Percentiles rank a stretch among this genome's conserved stretches.
Conservation (phyloP, 2,888 invertebrate genomes). For the Hypselothyrea guttata region DNA sequence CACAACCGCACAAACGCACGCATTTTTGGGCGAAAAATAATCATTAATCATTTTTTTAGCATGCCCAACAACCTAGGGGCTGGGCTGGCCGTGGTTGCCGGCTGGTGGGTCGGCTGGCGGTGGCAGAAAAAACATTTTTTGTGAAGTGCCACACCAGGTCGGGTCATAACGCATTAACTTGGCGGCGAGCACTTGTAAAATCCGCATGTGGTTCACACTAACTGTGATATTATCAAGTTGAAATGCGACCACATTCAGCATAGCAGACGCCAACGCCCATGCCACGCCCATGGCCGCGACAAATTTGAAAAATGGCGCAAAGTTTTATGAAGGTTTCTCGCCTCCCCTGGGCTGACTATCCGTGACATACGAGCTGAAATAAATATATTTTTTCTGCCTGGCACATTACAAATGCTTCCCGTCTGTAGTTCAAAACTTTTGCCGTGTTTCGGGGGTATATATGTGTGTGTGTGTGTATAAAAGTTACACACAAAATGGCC, state of each 20-base stretch:
- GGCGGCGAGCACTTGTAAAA: slow-evolving; percentile 59
- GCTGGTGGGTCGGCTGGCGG: slow-evolving; percentile 10
- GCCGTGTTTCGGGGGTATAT: background rate
- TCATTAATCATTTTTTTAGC: slow-evolving; percentile 72
- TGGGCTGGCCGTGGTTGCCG: slow-evolving; percentile 16
- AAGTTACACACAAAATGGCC: slow-evolving; percentile 16
- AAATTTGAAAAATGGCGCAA: slow-evolving; percentile 76
- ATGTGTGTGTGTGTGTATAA: background rate
- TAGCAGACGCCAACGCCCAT: slow-evolving; percentile 19
- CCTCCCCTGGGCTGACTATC: slow-evolving; percentile 9
- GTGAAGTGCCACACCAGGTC: slow-evolving; percentile 26
- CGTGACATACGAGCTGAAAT: slow-evolving; percentile 67
- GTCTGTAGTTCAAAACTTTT: slow-evolving; percentile 63
- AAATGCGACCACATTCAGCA: slow-evolving; percentile 52
- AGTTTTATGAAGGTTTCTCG: slow-evolving; percentile 56
- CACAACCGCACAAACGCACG: slow-evolving; percentile 48
- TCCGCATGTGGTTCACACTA: slow-evolving; percentile 62
- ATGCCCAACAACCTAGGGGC: slow-evolving; percentile 33
- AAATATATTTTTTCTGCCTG: slow-evolving; percentile 67
- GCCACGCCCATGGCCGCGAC: slow-evolving; percentile 56
- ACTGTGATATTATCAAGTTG: slow-evolving; percentile 71
- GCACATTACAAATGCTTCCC: slow-evolving; percentile 74
- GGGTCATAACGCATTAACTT: slow-evolving; percentile 70
- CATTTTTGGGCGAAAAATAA: slow-evolving; percentile 61
- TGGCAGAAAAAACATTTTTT: slow-evolving; percentile 53